Base-by-base conservation (phyloP, 2,888 invertebrate genomes). In the Mamestra brassicae region DNA sequence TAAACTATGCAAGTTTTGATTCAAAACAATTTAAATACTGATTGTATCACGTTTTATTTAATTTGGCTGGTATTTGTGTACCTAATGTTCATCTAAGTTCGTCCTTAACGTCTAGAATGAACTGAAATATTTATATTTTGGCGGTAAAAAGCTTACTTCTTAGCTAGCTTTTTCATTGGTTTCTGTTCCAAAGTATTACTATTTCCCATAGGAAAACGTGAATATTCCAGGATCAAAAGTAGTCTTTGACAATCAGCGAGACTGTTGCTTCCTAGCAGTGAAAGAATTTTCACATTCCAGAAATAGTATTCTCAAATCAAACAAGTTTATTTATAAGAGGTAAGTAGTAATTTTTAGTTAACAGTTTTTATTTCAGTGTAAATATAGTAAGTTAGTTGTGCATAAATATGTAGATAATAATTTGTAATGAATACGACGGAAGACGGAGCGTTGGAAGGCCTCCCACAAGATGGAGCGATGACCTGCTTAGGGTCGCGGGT, bases 1-100 rank as follows among this genome's bases (percentile, higher is more conserved):
- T 5, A 7, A 62, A 66, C 50, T 47, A 45, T 42, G 47, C 45
- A 47, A 58, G 73, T 58, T 78, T 67, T 57, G 13, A 67, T 47
- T 66, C 52, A 63, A 63, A 66, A 45, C 34, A 38, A 42, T 45
- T 52, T 38, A 52, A 50, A 64, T 36, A 36, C 26, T 50, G 10
- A 34, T 45, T 45, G 1, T 66, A 5, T 15, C 8, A 36, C 13
- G 13, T 26, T 70, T 36, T 52, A 17, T 57, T 26, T 60, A 8
- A 60, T 10, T 17, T 2, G 38, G 4, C 10, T 17, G 38, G 52
- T 17, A 5, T 52, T 52, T 17, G 17, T 52, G 52, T 52, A 26
- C 26, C 26, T 26, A 26, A 26, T 26, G 26, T 26, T 26, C 26
- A 26, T 26, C 26, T 26, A 26, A 26, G 26, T 3, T 17, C 17